These are phyloP conservation scores for Hyposmocoma kahamanoa DNA, from an alignment of 1,140 invertebrate species.

Conservation along the genomic window DNA sequence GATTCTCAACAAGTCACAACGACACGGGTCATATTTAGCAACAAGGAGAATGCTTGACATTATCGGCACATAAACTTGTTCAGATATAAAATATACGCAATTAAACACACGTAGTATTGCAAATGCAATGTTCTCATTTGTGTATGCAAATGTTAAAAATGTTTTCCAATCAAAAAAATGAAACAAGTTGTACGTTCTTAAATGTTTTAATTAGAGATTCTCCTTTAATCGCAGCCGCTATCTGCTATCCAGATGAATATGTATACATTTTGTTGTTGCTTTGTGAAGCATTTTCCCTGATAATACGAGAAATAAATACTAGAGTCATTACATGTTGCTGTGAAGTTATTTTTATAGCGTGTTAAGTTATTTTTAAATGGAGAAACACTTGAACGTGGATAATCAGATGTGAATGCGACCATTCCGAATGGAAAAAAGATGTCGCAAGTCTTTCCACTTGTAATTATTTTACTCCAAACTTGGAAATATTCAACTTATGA, in stretches of 20 bases:
- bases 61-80: conserved; percentile 21
- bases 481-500: no score
- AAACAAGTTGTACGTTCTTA: conserved; percentile 35
- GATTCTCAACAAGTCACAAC: no score
- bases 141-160: conserved; percentile 29
- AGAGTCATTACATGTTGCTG: background rate
- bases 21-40: no score
- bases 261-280: background rate
- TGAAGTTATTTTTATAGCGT: no score
- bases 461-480: no score
- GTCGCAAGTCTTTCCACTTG: no score
- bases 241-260: conserved; percentile 38
- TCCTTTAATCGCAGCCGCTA: conserved; percentile 22
- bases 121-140: conserved; percentile 19
- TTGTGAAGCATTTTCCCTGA: background rate
- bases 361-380: no score
- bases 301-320: background rate
- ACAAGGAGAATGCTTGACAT: conserved; percentile 17
- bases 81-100: conserved; percentile 27
- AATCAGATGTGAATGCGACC: no score
- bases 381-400: no score
- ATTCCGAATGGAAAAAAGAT: no score
- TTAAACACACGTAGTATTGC: conserved; percentile 30
- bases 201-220: conserved; percentile 46
- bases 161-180: conserved; percentile 2